Percentiles rank a stretch among this genome's conserved stretches.
These are phyloP conservation scores for Cactoblastis cactorum DNA, from an alignment of 2,888 invertebrate genomes.

Conservation along the genomic window DNA sequence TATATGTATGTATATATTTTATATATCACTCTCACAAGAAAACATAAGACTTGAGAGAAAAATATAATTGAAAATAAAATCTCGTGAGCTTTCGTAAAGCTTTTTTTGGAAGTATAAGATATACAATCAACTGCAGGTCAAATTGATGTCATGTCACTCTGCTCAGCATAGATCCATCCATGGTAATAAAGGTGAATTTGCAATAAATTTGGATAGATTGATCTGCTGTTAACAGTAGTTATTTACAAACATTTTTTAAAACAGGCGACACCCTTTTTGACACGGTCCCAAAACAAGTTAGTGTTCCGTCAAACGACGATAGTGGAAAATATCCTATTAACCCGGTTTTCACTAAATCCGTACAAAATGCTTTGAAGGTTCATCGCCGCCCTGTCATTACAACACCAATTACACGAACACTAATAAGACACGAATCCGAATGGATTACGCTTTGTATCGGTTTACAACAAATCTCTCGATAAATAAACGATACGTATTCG, in stretches of 20 bases:
- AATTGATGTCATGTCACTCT: too few relatives aligned
- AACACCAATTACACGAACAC: constrained; percentile 17
- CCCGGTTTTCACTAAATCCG: constrained; percentile 24
- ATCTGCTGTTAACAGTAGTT: too few relatives aligned
- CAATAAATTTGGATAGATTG: too few relatives aligned
- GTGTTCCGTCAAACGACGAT: constrained; percentile 19
- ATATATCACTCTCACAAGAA: too few relatives aligned
- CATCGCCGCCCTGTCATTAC: constrained; percentile 5
- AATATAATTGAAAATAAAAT: too few relatives aligned
- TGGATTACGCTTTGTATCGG: constrained; percentile 23
- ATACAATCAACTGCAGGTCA: too few relatives aligned
- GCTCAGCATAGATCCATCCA: too few relatives aligned
- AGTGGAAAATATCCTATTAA: constrained; percentile 30
- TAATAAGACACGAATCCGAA: constrained; percentile 22
- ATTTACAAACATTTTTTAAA: neutral
- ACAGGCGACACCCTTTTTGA: neutral
- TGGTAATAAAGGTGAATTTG: too few relatives aligned
- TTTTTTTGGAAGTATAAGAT: too few relatives aligned
- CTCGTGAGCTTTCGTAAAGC: too few relatives aligned
- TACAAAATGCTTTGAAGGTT: constrained; percentile 2
- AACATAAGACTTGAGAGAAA: too few relatives aligned
- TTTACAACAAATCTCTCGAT: constrained; percentile 23
- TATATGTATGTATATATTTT: too few relatives aligned
- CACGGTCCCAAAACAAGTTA: constrained; percentile 15
- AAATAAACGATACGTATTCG: constrained; percentile 28